Base-by-base conservation (phyloP, 2,888 invertebrate genomes). In the Carterocephalus palaemon region DNA sequence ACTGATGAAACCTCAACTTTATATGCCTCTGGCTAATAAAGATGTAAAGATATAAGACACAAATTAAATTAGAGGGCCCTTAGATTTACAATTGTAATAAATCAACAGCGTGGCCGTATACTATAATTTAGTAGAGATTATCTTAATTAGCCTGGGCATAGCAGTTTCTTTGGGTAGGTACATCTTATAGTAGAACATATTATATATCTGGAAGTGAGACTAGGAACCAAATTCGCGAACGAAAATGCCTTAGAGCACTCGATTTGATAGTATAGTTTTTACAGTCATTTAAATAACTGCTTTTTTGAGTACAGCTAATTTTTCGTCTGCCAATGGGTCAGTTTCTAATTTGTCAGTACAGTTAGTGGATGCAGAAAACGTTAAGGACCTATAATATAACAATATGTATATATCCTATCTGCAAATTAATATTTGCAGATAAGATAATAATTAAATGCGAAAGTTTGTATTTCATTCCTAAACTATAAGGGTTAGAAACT, bases 321-420 rank as follows among this genome's bases (percentile, higher is more conserved):
- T 57, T 54, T 52, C 46, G 40, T 29, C 46, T 52, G 54, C 59
- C 53, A 56, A 51, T 53, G 51, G 60, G 62, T 60, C 59, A 54
- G 47, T 17, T 32, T 58, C 59, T 64, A 56, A 63, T 67, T 63
- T 50, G 36, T 47, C 51, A 49, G 43, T 59, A 60, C 59, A 58
- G 58, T 62, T 65, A 63, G 55, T 52, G 45, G 34, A 48, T 49
- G 45, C 53, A 65, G 64, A 63, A 66, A 58, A 57, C 51, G 39
- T 36, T 22, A 36, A 39, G 36, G 36, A n/a, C n/a, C n/a, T n/a
- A n/a, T n/a, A n/a, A n/a, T n/a, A n/a, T n/a, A n/a, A n/a, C n/a
- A n/a, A n/a, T n/a, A n/a, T n/a, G n/a, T n/a, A n/a, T n/a, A n/a
- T n/a, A n/a, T n/a, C n/a, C n/a, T n/a, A n/a, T n/a, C n/a, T n/a